Evolutionary conservation across 2,113 vertebrate genomes (phyloP).

Genomic region (Microcebus griseorufus): DNA sequence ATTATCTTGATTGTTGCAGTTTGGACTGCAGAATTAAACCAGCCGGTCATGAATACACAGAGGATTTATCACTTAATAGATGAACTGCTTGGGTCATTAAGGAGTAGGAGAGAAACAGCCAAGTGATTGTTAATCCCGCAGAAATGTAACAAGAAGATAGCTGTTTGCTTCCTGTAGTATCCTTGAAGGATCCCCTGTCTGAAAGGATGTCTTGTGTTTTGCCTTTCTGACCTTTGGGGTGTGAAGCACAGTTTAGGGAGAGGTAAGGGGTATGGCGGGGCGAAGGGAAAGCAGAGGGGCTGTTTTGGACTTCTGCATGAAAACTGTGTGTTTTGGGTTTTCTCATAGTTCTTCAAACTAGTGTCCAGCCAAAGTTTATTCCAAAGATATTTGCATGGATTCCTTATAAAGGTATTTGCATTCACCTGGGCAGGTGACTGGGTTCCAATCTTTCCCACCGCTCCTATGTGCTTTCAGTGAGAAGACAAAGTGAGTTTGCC

Average conservation of each 20-base stretch:
- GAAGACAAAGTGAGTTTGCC: not conserved
- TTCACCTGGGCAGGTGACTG: not conserved
- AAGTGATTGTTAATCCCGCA: conserved; percentile 58
- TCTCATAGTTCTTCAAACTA: conserved; percentile 10
- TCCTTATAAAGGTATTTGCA: conserved; percentile 47
- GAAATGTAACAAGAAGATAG: conserved; percentile 34
- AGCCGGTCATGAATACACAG: conserved; percentile 58
- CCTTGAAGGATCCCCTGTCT: not conserved
- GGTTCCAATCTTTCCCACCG: not conserved
- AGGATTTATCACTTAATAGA: conserved; percentile 69
- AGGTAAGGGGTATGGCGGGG: not conserved
- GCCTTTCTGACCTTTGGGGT: conserved; percentile 15
- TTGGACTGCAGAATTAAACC: conserved; percentile 48
- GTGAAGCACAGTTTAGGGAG: not conserved
- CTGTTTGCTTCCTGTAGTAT: conserved; percentile 45
- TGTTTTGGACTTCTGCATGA: not conserved
- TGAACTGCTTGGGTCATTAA: conserved; percentile 50
- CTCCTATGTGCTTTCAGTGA: not conserved
- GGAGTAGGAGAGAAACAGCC: conserved; percentile 60
- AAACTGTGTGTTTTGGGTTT: conserved; percentile 4
- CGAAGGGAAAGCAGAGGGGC: not conserved
- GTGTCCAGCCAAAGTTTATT: not conserved
- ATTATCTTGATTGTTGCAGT: conserved; percentile 69
- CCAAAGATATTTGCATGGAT: conserved; percentile 37
- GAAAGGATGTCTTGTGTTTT: conserved; percentile 54